Evolutionary conservation across 2,888 invertebrate species (phyloP), one percentile per base, ranked within the genome.

Genomic region (Leptinotarsa rubiginosa): DNA sequence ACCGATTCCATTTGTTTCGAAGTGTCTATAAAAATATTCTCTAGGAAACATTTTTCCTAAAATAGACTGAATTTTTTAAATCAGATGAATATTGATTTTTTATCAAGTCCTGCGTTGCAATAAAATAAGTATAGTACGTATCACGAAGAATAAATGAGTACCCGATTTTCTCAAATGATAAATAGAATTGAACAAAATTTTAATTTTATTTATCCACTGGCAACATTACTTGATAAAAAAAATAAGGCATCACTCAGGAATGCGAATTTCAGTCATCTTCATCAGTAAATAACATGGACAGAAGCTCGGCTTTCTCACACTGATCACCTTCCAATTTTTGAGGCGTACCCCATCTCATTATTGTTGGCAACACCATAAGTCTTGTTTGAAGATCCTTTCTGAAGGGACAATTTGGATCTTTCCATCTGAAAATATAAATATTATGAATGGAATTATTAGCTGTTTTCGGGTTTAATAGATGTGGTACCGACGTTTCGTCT

Each of bases 341-440:
- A 0, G 94, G 93, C 7, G 92, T 92, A 73, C 93, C 93, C 95
- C 95, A 96, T 82, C 91, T 91, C 56, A 95, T 87, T 18, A 97
- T 86, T 0, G 97, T 97, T 1, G 97, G 97, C 62, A 97, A 90
- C 68, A 94, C 93, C 85, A 94, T 92, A 70, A 97, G 88, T 80
- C 90, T 92, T 0, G 93, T 92, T 64, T 92, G 90, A 52, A 90
- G 85, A 85, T 97, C 94, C 71, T 92, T 95, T 73, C 97, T 91
- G 87, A 96, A 97, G 1, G 93, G 92, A 85, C 95, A 95, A 16
- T 92, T 91, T 70, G 90, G 90, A 86, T 96, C 92, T 87, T 94
- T 97, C 97, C 97, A 97, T 78, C 95, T 96, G 85, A 50, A 90
- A 88, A 69, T 56, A 71, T 50, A 3, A 41, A 41, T 41, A 41